Base-by-base conservation (phyloP, 2,113 vertebrate genomes). In the Prionailurus viverrinus region DNA sequence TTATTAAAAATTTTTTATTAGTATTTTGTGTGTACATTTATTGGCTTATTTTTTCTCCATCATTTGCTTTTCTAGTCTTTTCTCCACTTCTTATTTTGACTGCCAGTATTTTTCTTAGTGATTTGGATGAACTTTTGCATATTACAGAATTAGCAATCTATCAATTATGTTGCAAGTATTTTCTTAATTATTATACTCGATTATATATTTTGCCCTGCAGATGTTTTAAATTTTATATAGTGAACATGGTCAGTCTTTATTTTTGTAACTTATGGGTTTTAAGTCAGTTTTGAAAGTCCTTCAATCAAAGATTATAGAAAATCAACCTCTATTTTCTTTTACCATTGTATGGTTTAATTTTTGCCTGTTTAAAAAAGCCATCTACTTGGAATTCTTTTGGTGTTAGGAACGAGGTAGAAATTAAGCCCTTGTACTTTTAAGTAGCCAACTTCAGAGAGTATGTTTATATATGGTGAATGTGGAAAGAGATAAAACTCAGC, bases 331-430 rank as follows among this genome's bases (percentile, higher is more conserved):
- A 16, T 82, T 66, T 90, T 85, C 33, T 94, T 80, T 73, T 48
- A 53, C 65, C 1, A 5, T 39, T 74, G 63, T 68, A 55, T 71
- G 16, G 15, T 53, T 65, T 68, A 68, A 82, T 76, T 71, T 79
- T 74, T 95, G 51, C 45, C 58, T 48, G 11, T 79, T 83, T 88
- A 78, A 90, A 85, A 84, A 76, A 89, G 10, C 39, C 66, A 5
- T 93, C 3, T 18, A 45, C 33, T 80, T 95, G 29, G 48, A 95
- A 95, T 94, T 91, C 33, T 39, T 97, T 97, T 88, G 78, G 11
- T 84, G 1, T 92, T 79, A 89, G 36, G 25, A 89, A 1, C 83
- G 9, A 83, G 73, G 5, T 93, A 87, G 36, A 97, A 66, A 66
- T 87, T 48, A 68, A 95, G 7, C 21, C 41, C 63, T 81, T 97